phyloP scores from a whole-genome alignment of 2,113 vertebrate genomes.

The Protomyctophum bolini region DNA sequence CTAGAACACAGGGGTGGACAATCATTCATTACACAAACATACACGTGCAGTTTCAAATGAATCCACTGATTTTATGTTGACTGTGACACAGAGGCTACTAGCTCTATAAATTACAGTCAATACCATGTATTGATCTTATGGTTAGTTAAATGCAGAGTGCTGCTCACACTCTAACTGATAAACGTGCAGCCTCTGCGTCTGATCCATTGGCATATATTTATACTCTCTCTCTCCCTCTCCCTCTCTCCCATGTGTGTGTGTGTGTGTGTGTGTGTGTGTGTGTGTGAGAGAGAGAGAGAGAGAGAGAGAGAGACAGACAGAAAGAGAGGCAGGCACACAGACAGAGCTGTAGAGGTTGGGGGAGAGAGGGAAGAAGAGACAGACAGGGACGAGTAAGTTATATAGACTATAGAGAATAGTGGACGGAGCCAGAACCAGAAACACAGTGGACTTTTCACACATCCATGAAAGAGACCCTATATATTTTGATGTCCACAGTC shows the following conservation, averaged over 20 bases:
- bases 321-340: no score
- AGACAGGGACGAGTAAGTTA: no score
- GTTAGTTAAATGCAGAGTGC: conserved; percentile 13
- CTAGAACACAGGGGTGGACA: not conserved
- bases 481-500: no score
- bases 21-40: conserved; percentile 24
- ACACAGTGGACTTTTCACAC: conserved; percentile 4
- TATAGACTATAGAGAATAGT: not conserved
- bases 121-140: conserved; percentile 49
- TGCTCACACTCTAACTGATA: conserved; percentile 22
- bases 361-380: no score
- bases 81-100: conserved; percentile 15
- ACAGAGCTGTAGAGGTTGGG: not conserved
- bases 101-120: conserved; percentile 39
- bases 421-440: not conserved
- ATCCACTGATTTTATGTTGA: conserved; percentile 6
- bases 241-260: not conserved
- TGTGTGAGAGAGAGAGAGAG: not conserved
- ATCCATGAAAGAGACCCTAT: no score
- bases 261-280: conserved; percentile 13
- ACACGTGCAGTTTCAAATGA: conserved; percentile 16
- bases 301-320: not conserved
- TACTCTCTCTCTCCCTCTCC: not conserved
- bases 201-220: conserved; percentile 18
- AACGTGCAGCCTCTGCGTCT: not conserved